Evolutionary conservation across 2,113 vertebrate species (phyloP).

Genomic region (Hemicordylus capensis): DNA sequence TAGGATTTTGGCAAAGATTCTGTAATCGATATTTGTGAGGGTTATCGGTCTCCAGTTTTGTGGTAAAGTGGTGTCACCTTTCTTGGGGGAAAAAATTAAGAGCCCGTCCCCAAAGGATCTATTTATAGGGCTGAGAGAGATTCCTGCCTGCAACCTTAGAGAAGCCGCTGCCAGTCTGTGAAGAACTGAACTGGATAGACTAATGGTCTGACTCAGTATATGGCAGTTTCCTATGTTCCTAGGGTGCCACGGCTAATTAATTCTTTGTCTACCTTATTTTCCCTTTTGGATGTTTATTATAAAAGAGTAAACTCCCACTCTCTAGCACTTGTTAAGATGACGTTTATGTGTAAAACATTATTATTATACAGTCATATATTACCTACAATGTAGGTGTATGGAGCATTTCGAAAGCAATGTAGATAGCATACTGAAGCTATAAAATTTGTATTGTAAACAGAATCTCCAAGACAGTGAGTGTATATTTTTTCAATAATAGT

Average conservation of each 20-base stretch:
- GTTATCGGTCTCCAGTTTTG: too few species aligned
- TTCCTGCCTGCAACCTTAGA: too few species aligned
- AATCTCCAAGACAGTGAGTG: not conserved
- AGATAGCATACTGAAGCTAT: not conserved
- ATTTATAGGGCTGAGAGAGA: too few species aligned
- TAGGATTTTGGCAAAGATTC: too few species aligned
- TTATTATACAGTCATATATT: not conserved
- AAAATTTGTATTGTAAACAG: not conserved
- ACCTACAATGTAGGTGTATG: not conserved
- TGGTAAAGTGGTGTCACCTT: too few species aligned
- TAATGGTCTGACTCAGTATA: too few species aligned
- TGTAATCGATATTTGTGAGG: too few species aligned
- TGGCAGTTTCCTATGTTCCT: too few species aligned
- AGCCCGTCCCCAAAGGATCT: too few species aligned
- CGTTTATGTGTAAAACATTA: not conserved
- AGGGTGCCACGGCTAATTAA: not conserved
- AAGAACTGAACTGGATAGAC: too few species aligned
- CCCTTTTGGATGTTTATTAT: not conserved
- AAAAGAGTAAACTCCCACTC: not conserved
- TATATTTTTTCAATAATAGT: not conserved
- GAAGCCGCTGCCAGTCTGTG: too few species aligned
- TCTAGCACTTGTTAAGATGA: not conserved
- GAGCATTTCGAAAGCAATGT: not conserved
- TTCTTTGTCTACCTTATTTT: not conserved
- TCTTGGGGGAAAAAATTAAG: too few species aligned